Evolutionary conservation across 2,797 vertebrate species (phyloP).

Genomic region (Petrocephalus sullivani): DNA sequence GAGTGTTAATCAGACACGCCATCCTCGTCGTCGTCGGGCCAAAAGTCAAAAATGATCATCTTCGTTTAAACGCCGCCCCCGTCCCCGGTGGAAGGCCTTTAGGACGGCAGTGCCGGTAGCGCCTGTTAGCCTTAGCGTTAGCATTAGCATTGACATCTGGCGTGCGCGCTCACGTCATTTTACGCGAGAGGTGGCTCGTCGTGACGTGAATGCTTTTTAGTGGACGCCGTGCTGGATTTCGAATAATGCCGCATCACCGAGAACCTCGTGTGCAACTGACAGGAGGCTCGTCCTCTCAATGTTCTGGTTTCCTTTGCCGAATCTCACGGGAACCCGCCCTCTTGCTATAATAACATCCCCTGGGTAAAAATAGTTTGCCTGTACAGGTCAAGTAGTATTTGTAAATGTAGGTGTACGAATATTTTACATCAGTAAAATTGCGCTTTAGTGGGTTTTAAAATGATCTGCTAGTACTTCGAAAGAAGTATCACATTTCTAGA

Average conservation of each 20-base stretch:
- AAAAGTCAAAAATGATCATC: not conserved
- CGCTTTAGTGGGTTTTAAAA: not conserved
- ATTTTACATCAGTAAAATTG: not conserved
- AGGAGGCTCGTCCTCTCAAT: not conserved
- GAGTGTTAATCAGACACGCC: not conserved
- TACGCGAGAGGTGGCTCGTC: constrained; percentile 24
- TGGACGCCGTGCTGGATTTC: constrained; percentile 23
- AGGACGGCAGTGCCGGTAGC: not conserved
- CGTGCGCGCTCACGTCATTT: not conserved
- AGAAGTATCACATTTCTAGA: not conserved
- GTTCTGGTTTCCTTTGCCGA: not conserved
- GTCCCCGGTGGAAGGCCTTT: not conserved
- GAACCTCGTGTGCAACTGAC: constrained; percentile 9
- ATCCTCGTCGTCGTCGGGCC: not conserved
- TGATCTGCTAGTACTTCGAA: not conserved
- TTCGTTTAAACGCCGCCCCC: not conserved
- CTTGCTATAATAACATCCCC: constrained; percentile 20
- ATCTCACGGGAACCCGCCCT: constrained; percentile 15
- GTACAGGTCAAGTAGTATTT: not conserved
- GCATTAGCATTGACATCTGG: not conserved
- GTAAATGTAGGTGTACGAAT: not conserved
- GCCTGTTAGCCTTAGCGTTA: not conserved
- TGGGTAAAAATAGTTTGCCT: constrained; percentile 23
- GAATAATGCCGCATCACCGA: constrained; percentile 27
- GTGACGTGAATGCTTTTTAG: constrained; percentile 24